Evolutionary conservation across 1,140 invertebrate species (phyloP), one percentile per base, ranked within the genome.

Genomic region (Drosophila takahashii): DNA sequence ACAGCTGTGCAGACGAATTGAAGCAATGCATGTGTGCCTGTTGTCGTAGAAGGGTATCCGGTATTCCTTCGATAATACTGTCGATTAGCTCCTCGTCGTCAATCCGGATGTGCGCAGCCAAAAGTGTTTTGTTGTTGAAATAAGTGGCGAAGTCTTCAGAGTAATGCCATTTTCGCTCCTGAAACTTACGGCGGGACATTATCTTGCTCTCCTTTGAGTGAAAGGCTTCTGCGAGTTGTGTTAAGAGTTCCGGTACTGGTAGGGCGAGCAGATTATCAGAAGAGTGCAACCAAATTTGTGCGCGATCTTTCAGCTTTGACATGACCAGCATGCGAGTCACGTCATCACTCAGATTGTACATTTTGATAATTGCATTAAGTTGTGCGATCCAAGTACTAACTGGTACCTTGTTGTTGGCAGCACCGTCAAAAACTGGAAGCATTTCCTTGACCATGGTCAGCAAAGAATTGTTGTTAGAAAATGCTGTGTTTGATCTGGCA

Each of bases 391-490:
- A 56, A 13, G 26, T 29, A 4, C 1, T 36, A 15, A 52, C 16
- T 9, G 42, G 47, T 1, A 27, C 8, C 10, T 37, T n/a, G 16
- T 22, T 36, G 26, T 44, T 44, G 8, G 8, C n/a, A 10, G 26
- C 27, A n/a, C 54, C 37, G 16, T 44, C 11, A 10, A 29, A 57
- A 18, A 11, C 29, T 16, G 39, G 15, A 1, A 57, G 15, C 16
- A 57, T 57, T 29, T 57, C 54, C 13, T 16, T 57, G 3, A 13
- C 37, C 7, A 16, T 26, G 29, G 13, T 4, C n/a, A 51, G 45
- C 15, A 60, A 29, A 1, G 15, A 6, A 3, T 45, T 29, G 4
- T 16, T 32, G 11, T 57, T 45, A 6, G 11, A 15, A 11, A 11
- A 2, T n/a, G 11, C 1, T 7, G 2, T 16, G 1, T 7, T 15